Conservation (phyloP, 2,113 vertebrate species). For the Passer domesticus region DNA sequence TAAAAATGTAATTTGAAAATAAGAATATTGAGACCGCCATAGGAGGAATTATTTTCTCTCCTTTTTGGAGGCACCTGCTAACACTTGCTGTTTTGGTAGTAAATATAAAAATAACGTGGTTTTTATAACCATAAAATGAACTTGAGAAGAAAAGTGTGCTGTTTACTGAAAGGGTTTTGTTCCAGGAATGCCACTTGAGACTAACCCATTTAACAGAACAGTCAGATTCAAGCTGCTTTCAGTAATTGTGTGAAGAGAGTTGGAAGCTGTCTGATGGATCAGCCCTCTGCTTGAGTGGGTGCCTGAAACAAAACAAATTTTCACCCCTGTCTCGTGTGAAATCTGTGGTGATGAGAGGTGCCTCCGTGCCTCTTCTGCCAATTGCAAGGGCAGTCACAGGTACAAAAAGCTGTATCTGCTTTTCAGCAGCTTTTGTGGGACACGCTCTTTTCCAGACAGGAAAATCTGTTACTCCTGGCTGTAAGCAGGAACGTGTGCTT, state of each 20-base stretch:
- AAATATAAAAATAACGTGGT: background rate
- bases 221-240: background rate
- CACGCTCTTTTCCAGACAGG: rapidly evolving
- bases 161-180: background rate
- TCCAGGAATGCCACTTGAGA: background rate
- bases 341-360: background rate
- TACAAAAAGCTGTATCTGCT: background rate
- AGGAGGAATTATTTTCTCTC: background rate
- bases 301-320: background rate
- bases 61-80: background rate
- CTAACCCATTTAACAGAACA: background rate
- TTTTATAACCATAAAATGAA: background rate
- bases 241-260: background rate
- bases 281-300: background rate
- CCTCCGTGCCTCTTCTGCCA: background rate
- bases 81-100: background rate
- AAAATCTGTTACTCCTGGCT: background rate
- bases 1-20: background rate
- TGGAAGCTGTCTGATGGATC: background rate
- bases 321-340: background rate
- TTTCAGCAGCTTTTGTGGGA: background rate
- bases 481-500: background rate
- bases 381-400: background rate
- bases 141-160: background rate
- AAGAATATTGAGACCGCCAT: background rate